Evolutionary conservation across 1,140 invertebrate species (phyloP).

Genomic region (Mycetomoellerius zeteki): DNA sequence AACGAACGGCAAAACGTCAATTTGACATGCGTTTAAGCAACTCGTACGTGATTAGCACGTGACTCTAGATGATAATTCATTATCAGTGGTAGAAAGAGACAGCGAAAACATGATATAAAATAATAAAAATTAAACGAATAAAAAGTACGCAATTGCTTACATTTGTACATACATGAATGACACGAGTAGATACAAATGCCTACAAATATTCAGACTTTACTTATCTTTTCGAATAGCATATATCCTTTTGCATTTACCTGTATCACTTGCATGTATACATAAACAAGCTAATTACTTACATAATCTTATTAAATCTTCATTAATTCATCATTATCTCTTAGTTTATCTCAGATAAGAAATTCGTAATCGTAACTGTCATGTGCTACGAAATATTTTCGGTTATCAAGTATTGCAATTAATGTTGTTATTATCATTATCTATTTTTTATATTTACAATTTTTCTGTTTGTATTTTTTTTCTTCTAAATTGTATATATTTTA

Average conservation of each 20-base stretch:
- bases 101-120: constrained; percentile 22
- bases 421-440: not conserved
- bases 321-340: constrained; percentile 26
- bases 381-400: not conserved
- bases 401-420: not conserved
- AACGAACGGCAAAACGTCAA: not conserved
- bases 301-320: not conserved
- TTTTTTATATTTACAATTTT: not conserved
- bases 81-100: constrained; percentile 11
- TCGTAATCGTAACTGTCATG: not conserved
- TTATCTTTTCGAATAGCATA: constrained; percentile 8
- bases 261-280: not conserved
- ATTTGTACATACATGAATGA: not conserved
- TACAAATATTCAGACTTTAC: constrained; percentile 35
- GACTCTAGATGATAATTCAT: constrained; percentile 17
- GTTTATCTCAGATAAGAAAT: constrained; percentile 19
- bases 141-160: constrained; percentile 3
- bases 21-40: constrained; percentile 19
- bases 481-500: not conserved
- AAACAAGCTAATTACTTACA: constrained; percentile 7
- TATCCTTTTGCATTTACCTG: constrained; percentile 17
- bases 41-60: constrained; percentile 1
- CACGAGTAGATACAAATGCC: not conserved
- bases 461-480: not conserved
- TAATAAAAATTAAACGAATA: constrained; percentile 14